These are phyloP conservation scores for Theocolax elegans DNA, from an alignment of 1,140 invertebrate genomes.

Conservation along the genomic window DNA sequence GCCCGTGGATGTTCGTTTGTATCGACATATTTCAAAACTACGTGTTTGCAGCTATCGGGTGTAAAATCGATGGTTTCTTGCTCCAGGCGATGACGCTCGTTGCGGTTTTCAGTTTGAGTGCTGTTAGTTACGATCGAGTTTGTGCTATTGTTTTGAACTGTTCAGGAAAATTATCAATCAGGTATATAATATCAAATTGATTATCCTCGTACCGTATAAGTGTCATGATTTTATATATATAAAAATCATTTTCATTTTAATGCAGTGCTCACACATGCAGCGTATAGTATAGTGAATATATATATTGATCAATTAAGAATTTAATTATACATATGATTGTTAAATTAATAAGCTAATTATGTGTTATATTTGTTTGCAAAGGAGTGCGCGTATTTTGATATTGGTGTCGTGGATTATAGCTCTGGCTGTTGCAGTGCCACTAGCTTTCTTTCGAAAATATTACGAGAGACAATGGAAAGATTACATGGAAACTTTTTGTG, in stretches of 20 bases:
- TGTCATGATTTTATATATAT: too few relatives aligned
- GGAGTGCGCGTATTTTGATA: slow-evolving; percentile 70
- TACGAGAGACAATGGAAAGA: slow-evolving; percentile 77
- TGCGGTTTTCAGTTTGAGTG: slow-evolving; percentile 79
- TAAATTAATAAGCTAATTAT: too few relatives aligned
- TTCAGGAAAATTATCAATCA: slow-evolving; percentile 73
- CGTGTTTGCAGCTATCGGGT: slow-evolving; percentile 76
- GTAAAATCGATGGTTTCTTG: slow-evolving; percentile 76
- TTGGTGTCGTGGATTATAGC: slow-evolving; percentile 78
- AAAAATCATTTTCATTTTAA: too few relatives aligned
- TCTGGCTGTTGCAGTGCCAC: slow-evolving; percentile 71
- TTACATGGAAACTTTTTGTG: slow-evolving; percentile 76
- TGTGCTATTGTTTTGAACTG: slow-evolving; percentile 81
- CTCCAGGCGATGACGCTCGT: slow-evolving; percentile 76
- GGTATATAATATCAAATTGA: slow-evolving; percentile 46
- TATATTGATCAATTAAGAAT: too few relatives aligned
- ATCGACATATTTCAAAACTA: slow-evolving; percentile 81
- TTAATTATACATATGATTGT: too few relatives aligned
- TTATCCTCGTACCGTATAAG: too few relatives aligned
- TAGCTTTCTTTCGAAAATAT: slow-evolving; percentile 74
- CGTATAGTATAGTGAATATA: too few relatives aligned
- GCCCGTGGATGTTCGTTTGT: slow-evolving; percentile 78
- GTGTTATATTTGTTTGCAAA: slow-evolving; percentile 30
- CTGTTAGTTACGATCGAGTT: slow-evolving; percentile 85
- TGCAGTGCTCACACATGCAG: too few relatives aligned